Evolutionary conservation across 2,113 vertebrate genomes (phyloP).

Genomic region (Perca flavescens): DNA sequence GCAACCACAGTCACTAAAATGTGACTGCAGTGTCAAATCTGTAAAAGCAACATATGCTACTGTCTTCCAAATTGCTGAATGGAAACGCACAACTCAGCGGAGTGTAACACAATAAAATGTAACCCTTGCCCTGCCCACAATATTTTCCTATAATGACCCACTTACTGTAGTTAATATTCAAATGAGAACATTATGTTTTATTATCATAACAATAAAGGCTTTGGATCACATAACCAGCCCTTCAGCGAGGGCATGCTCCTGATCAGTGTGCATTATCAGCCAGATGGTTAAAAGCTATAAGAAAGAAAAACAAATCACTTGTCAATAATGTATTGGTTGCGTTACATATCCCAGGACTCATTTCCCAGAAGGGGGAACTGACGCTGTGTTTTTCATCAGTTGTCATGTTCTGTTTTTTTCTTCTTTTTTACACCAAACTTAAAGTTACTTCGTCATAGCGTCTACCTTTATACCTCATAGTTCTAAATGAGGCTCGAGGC

Average conservation of each 20-base stretch:
- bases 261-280: constrained; percentile 7
- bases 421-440: not conserved
- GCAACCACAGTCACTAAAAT: constrained; percentile 54
- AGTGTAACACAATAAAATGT: not conserved
- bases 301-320: not conserved
- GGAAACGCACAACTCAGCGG: not conserved
- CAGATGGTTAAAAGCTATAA: constrained; percentile 13
- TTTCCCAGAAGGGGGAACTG: not conserved
- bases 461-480: no score
- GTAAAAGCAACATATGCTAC: not conserved
- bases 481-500: no score
- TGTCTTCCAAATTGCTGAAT: not conserved
- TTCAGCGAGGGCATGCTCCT: constrained; percentile 7
- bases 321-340: not conserved
- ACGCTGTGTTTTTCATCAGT: constrained; percentile 2
- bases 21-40: constrained; percentile 49
- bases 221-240: not conserved
- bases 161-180: constrained; percentile 5
- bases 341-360: not conserved
- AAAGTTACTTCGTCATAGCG: not conserved
- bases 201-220: not conserved
- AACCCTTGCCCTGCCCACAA: not conserved
- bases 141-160: not conserved
- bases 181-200: not conserved
- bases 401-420: not conserved